Conservation (phyloP, 2,888 invertebrate genomes). For the Lutraria lutraria region DNA sequence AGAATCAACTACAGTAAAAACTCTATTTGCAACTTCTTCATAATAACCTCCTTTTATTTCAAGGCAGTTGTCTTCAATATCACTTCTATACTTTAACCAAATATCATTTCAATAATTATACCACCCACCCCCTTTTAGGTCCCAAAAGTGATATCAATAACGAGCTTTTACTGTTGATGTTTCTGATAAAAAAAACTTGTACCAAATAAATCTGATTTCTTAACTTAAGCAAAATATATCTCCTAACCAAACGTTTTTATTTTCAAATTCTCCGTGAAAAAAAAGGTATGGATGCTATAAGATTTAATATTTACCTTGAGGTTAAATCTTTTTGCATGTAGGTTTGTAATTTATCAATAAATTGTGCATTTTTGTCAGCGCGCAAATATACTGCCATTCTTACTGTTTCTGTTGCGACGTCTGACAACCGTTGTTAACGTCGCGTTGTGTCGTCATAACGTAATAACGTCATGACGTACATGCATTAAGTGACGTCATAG, state of each 20-base stretch:
- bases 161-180: neutral
- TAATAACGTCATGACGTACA: too few relatives aligned
- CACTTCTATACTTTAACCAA: too few relatives aligned
- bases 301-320: neutral
- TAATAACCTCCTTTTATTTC: too few relatives aligned
- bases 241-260: too few relatives aligned
- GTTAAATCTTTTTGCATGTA: neutral
- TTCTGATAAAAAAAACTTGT: neutral
- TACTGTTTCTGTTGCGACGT: slow-evolving; percentile 3
- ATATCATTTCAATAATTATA: too few relatives aligned
- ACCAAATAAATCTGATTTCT: neutral
- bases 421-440: neutral
- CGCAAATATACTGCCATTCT: neutral
- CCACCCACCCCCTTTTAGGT: too few relatives aligned
- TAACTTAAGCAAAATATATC: neutral
- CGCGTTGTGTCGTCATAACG: neutral
- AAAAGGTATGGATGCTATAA: neutral
- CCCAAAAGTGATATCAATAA: too few relatives aligned
- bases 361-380: neutral
- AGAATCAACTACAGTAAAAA: neutral
- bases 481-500: slow-evolving; percentile 1
- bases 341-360: neutral
- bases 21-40: neutral
- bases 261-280: neutral
- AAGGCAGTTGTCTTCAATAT: too few relatives aligned